Base-by-base conservation (phyloP, 2,888 invertebrate genomes). In the Tolmerus cingulatus region DNA sequence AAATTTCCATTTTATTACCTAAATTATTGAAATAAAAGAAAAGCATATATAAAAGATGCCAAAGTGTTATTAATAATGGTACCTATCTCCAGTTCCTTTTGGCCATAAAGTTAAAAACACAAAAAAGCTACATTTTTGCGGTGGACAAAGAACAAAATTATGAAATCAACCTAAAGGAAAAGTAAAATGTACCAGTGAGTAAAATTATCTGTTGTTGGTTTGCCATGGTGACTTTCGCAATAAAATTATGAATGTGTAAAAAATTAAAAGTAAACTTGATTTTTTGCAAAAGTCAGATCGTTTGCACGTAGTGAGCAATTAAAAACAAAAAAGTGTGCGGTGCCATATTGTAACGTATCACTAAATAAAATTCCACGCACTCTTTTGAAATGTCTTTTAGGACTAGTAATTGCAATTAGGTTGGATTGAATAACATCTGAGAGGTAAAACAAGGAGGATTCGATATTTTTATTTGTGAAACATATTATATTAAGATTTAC, bases 211-310 rank as follows among this genome's bases (percentile, higher is more conserved):
- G 77, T 77, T 77, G 66, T 66, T 43, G n/a, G 43, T 43, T 78
- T 78, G 40, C 78, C 78, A 78, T 78, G 78, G 46, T 78, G 78
- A 46, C 4, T 7, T 43, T 40, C 23, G n/a, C 16, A 74, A 74
- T 74, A 19, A 74, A 19, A 40, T 78, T 78, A 46, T 46, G 78
- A 23, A 43, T 40, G 78, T 78, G 43, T 43, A 23, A 19, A 46
- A 77, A 78, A 78, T 78, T 23, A 23, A 78, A 78, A 78, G 78
- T 46, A 9, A 78, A 78, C 78, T 78, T 23, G 78, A 78, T 9
- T 37, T 77, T 77, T 77, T 34, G 40, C 7, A 0, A 40, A 77
- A 55, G 3, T 66, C 27, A 51, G 51, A 51, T 16, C 5, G 5
- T 51, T 51, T 51, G 51, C 51, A 5, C 51, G 7, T 51, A n/a